phyloP scores from a whole-genome alignment of 1,140 invertebrate genomes.

The Asbolus verrucosus region DNA sequence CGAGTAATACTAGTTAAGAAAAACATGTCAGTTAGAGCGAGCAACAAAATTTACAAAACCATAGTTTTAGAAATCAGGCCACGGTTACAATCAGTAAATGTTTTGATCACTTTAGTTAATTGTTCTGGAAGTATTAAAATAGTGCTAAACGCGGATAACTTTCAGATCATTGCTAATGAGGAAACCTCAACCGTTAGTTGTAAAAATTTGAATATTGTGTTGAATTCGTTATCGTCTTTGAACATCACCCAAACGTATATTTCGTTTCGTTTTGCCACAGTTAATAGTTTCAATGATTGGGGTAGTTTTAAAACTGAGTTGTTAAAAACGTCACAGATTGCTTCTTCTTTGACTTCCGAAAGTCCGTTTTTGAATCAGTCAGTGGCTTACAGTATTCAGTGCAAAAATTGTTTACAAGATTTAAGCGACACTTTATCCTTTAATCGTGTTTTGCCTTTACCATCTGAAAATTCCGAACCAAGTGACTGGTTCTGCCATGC shows the following conservation, averaged over 20 bases:
- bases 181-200: constrained; percentile 63
- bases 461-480: constrained; percentile 68
- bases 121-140: constrained; percentile 62
- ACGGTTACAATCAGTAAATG: constrained; percentile 69
- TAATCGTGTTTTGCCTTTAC: constrained; percentile 69
- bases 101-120: constrained; percentile 67
- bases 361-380: constrained; percentile 63
- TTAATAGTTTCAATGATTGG: constrained; percentile 51
- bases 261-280: constrained; percentile 57
- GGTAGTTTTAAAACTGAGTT: constrained; percentile 70
- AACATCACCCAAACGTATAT: constrained; percentile 58
- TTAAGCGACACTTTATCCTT: constrained; percentile 63
- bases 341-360: constrained; percentile 9
- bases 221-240: constrained; percentile 53
- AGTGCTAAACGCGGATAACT: constrained; percentile 49
- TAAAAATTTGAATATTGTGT: constrained; percentile 64
- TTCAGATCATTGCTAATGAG: constrained; percentile 64
- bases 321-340: constrained; percentile 57
- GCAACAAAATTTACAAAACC: constrained; percentile 58
- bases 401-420: constrained; percentile 67
- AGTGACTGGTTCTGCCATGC: constrained; percentile 72
- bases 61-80: constrained; percentile 70
- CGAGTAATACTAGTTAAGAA: constrained; percentile 56
- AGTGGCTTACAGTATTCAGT: constrained; percentile 64
- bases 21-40: constrained; percentile 38